Base-by-base conservation (phyloP, 2,797 vertebrate species). In the Oreochromis mossambicus region DNA sequence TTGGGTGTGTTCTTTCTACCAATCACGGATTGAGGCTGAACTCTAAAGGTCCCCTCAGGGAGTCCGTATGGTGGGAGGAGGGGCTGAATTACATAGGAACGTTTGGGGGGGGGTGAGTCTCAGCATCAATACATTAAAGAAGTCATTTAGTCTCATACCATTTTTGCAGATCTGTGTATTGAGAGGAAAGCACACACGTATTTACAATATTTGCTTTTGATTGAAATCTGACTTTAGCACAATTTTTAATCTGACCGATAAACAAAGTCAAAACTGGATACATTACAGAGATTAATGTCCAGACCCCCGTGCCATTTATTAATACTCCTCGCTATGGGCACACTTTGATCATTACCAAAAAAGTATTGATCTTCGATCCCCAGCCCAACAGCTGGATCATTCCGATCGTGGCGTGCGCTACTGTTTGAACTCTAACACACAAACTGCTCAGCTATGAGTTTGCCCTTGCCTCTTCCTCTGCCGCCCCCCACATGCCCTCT, bases 381-480 rank as follows among this genome's bases (percentile, higher is more conserved):
- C 5, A 26, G 11, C 8, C 17, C 55, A 54, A 11, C 32, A 77
- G 78, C 7, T 32, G 32, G 6, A 9, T 78, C 66, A 58, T 84
- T 50, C 6, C 46, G n/a, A 68, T 75, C 10, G 5, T 10, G 24
- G 7, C 5, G 3, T 97, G 92, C 92, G 95, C 92, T 96, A 86
- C 96, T 95, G 94, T 96, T 95, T 95, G 94, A 96, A 97, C 24
- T 38, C 70, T 12, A 58, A 50, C 61, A 61, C 66, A 70, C 32
- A 24, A 83, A 83, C 70, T 43, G 38, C 34, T 78, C 50, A 32
- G 80, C 79, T 76, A 75, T 81, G 70, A 84, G 79, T 86, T 89
- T 82, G 78, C 78, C 81, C 88, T 84, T 43, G 2, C 80, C 73
- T 81, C 63, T 17, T 79, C 34, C 75, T 83, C 78, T 83, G 38